Base-by-base conservation (phyloP, 2,888 invertebrate genomes). In the Willowsia nigromaculata region DNA sequence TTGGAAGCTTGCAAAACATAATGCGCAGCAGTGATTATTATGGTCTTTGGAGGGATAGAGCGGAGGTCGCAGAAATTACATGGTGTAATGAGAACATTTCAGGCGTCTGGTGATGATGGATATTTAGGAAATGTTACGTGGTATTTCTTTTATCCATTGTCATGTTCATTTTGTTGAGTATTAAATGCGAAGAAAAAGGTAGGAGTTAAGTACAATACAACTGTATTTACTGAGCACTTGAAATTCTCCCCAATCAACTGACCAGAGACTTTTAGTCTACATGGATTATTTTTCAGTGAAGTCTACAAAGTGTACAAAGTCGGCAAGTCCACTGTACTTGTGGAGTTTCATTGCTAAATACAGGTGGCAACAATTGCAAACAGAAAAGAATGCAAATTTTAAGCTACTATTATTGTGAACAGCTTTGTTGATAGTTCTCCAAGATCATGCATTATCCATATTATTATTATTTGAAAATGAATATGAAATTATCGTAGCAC, bases 11-110 rank as follows among this genome's bases (percentile, higher is more conserved):
- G 13, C 71, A n/a, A 71, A 33, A 22, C 40, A 25, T 9, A 71
- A 43, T 15, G 43, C 71, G 13, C 11, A 43, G 30, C 43, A 43
- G 40, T 11, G n/a, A 43, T 25, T 27, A 1, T 13, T 71, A 71
- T 43, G 13, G 33, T 43, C 43, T 71, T 71, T 71, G 47, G 83
- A 37, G 50, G 68, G 27, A 83, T 50, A 30, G 25, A 71, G 83
- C 56, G 50, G 71, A 59, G 84, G 74, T 59, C 74, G 84, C 47
- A 82, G 22, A 81, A 82, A 84, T 84, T 84, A 84, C 56, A 71
- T 56, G 74, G 74, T 74, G 59, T 74, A 85, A 85, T 85, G 74
- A 74, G 74, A 59, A 85, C 74, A 85, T 74, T 74, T 85, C 74
- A 74, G 84, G 74, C 40, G 74, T 74, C 56, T 43, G 59, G 7